Evolutionary conservation across 30 jellyfish, hydroid and myxozoan genomes (phyloP), one percentile per base, ranked within the genome.

Genomic region (Catostylus mosaicus): DNA sequence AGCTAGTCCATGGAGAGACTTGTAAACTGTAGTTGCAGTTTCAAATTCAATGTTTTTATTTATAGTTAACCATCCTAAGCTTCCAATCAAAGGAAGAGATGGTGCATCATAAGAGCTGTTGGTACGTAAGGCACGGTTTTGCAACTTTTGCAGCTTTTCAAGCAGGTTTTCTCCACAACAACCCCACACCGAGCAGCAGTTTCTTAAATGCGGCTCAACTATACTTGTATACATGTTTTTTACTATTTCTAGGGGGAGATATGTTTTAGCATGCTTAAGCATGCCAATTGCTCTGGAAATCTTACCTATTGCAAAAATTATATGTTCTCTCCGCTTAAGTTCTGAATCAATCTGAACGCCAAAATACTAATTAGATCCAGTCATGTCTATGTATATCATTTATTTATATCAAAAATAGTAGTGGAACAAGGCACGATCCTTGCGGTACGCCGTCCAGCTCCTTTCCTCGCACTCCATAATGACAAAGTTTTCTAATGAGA

Each of bases 141-240:
- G 56, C 56, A 43, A 6, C 56, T 43, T 43, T 43, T 43, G 12
- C 56, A 43, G 56, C 56, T 43, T 43, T 6, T 43, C 56, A 43
- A 43, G 56, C 56, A 43, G 16, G 56, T 8, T 16, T 43, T 43
- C 8, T 6, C 56, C 8, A 43, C 56, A 43, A 43, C 56, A 43
- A 43, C 56, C 85, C 85, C 85, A 73, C 78, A 40, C 77, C 72
- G 85, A 73, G 74, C 72, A 73, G 85, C 76, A 73, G 77, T 73
- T 26, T 73, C 85, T 23, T 50, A 73, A 73, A 73, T 73, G 85
- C 30, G 85, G 52, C 31, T 73, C 85, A 19, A 73, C 85, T 46
- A 6, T 40, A 73, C 85, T 29, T 47, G 50, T 47, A 73, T 73
- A 47, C 74, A 73, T 46, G 27, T 73, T 73, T 48, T 46, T 24